Conservation (phyloP, 1,140 invertebrate genomes). For the Battus philenor region DNA sequence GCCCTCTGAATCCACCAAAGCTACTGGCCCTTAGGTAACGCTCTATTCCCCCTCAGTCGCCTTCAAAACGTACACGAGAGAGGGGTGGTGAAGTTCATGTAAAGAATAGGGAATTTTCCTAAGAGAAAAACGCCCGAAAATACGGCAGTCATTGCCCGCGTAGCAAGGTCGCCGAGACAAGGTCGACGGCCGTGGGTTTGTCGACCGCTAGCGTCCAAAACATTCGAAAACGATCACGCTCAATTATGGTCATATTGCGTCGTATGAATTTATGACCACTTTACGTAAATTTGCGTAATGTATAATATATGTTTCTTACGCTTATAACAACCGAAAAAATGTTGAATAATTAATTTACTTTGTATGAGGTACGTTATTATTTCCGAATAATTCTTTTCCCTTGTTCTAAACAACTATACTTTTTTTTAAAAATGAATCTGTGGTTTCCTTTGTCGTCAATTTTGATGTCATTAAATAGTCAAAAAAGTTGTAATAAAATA, state of each 20-base stretch:
- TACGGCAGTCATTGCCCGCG: conserved; percentile 35
- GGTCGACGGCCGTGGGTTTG: conserved; percentile 32
- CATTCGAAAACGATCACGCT: conserved; percentile 22
- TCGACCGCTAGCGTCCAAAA: conserved; percentile 36
- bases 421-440: no score
- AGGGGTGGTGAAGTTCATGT: conserved; percentile 27
- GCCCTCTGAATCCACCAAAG: conserved; percentile 29
- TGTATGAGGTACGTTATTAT: no score
- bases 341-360: no score
- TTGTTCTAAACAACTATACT: no score
- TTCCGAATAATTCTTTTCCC: no score
- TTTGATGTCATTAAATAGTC: no score
- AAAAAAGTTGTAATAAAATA: no score
- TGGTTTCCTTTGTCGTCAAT: no score
- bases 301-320: neutral
- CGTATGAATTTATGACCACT: conserved; percentile 8
- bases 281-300: conserved; percentile 1
- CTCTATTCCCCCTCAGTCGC: neutral
- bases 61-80: neutral
- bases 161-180: conserved; percentile 45
- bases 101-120: conserved; percentile 52
- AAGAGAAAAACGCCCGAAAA: conserved; percentile 61
- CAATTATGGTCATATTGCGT: conserved; percentile 16
- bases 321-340: no score
- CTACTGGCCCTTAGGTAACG: conserved; percentile 18